Evolutionary conservation across 2,797 vertebrate species (phyloP).

Genomic region (Rachycentron canadum): DNA sequence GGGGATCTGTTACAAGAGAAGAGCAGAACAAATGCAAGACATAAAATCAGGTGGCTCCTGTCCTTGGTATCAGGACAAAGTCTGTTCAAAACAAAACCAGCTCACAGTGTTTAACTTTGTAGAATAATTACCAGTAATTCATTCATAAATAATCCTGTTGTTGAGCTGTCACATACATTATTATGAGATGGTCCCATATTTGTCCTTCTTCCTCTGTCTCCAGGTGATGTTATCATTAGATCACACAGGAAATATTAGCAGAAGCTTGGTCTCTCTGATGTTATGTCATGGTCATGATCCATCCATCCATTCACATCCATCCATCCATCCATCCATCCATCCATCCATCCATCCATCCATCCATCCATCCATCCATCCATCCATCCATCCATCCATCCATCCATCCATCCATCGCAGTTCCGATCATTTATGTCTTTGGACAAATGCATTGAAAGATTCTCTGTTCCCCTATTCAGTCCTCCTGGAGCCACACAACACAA

Average conservation of each 20-base stretch:
- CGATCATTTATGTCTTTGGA: not conserved
- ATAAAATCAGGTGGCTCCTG: not conserved
- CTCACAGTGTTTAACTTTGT: not conserved
- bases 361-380: too few species aligned
- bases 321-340: too few species aligned
- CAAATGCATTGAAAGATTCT: slow-evolving; percentile 1
- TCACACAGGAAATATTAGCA: slow-evolving; percentile 10
- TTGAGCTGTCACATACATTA: not conserved
- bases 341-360: too few species aligned
- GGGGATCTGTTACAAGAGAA: not conserved
- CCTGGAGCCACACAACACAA: not conserved
- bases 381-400: too few species aligned
- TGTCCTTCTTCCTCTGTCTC: not conserved
- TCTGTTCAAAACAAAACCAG: not conserved
- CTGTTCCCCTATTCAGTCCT: not conserved
- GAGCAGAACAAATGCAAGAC: not conserved
- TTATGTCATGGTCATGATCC: too few species aligned
- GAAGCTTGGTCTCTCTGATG: too few species aligned
- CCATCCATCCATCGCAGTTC: too few species aligned
- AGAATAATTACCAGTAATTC: not conserved
- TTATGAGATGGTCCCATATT: not conserved
- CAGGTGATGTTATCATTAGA: not conserved
- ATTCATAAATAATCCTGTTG: not conserved
- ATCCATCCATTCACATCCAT: too few species aligned
- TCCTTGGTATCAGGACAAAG: not conserved